Conservation (phyloP, 1,140 invertebrate genomes). For the Palaemon carinicauda region DNA sequence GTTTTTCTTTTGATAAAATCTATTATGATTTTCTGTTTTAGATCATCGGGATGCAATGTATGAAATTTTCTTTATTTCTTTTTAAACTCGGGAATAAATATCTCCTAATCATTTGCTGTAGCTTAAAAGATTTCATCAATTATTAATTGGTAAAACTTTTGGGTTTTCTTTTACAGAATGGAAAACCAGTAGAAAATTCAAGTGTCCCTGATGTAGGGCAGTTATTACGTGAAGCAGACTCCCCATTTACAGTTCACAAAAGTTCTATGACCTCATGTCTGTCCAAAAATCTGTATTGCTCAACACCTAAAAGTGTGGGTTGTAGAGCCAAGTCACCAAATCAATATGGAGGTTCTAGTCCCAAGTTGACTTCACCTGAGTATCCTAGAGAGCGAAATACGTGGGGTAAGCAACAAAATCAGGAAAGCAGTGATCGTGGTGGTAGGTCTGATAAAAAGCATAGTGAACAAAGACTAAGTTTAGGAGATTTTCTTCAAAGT, state of each 20-base stretch:
- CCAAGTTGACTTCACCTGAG: neutral
- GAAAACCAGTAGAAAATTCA: neutral
- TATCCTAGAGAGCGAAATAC: neutral
- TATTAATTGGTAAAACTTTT: neutral
- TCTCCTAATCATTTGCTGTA: neutral
- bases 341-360: neutral
- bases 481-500: conserved; percentile 27
- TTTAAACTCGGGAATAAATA: no score
- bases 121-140: neutral
- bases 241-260: neutral
- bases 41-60: no score
- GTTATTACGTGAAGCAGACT: neutral
- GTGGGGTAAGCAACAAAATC: neutral
- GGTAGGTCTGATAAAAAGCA: conserved; percentile 6
- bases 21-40: neutral
- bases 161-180: neutral
- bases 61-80: no score
- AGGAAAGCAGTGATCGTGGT: conserved; percentile 2
- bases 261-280: no score
- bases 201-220: neutral
- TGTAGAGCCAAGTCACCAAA: no score
- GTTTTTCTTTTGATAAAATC: neutral
- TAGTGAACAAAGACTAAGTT: conserved; percentile 34
- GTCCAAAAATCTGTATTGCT: no score
- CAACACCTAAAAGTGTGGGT: no score